phyloP scores from a whole-genome alignment of 2,888 invertebrate species.

The Octodonta nipae region DNA sequence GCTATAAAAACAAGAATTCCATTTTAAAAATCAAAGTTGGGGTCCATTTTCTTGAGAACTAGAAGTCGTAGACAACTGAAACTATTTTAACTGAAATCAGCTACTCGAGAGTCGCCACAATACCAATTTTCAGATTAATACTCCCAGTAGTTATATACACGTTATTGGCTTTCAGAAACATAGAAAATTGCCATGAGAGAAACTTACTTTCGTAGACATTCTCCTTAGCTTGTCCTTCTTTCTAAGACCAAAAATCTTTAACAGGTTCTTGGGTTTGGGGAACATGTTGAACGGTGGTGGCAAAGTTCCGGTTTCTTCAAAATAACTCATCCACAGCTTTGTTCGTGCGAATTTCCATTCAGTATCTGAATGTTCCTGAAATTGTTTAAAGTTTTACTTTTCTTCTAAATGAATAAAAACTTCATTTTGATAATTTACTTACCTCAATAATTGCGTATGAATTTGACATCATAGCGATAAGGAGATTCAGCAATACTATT shows the following conservation, averaged over 20 bases:
- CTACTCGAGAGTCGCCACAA: no score
- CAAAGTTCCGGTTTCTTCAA: slow-evolving; percentile 79
- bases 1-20: no score
- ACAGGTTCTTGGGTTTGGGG: slow-evolving; percentile 70
- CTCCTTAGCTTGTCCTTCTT: slow-evolving; percentile 46
- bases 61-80: no score
- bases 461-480: slow-evolving; percentile 98
- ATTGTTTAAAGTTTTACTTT: slow-evolving; percentile 1
- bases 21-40: no score
- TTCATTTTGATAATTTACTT: slow-evolving; percentile 30
- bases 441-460: slow-evolving; percentile 87
- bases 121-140: no score
- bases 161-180: no score
- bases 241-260: slow-evolving; percentile 51
- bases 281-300: slow-evolving; percentile 90
- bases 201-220: slow-evolving; percentile 41
- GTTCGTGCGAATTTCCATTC: slow-evolving; percentile 96
- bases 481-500: slow-evolving; percentile 81
- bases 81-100: no score
- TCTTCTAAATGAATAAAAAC: neutral
- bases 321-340: slow-evolving; percentile 90
- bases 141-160: no score
- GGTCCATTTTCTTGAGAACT: no score
- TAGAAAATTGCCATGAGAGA: no score
- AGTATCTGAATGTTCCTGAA: slow-evolving; percentile 78